These are phyloP conservation scores for Phrynocephalus guinanensis DNA, from an alignment of 2,797 vertebrate genomes.

Conservation along the genomic window DNA sequence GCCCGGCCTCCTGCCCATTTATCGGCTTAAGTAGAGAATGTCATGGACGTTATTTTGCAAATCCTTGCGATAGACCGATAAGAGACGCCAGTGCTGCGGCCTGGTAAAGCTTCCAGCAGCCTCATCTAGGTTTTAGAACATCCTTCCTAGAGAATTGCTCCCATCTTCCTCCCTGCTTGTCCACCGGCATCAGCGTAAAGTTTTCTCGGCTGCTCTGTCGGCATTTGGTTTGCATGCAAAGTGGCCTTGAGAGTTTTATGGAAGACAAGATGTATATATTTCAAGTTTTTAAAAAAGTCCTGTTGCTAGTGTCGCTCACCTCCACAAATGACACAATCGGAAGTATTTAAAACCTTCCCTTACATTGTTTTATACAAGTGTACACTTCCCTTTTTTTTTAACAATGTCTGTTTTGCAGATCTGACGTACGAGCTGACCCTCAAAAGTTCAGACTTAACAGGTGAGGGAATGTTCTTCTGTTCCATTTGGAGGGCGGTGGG, in stretches of 20 bases:
- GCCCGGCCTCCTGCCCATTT: neutral
- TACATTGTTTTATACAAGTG: neutral
- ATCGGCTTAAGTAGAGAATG: neutral
- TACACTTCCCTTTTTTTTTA: slow-evolving; percentile 2
- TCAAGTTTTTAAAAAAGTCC: too few species aligned
- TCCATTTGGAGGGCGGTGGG: neutral
- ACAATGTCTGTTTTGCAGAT: slow-evolving; percentile 80
- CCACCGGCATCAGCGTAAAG: neutral
- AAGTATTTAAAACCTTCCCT: neutral
- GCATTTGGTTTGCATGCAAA: neutral
- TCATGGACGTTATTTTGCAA: neutral
- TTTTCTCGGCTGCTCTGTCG: neutral
- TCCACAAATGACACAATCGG: neutral
- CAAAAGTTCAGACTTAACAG: slow-evolving; percentile 90
- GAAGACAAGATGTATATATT: neutral
- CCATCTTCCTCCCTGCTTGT: neutral
- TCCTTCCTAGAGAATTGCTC: too few species aligned
- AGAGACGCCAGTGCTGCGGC: too few species aligned
- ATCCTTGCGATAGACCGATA: neutral
- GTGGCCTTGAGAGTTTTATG: neutral
- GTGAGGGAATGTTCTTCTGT: slow-evolving; percentile 78
- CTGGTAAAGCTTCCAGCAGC: neutral
- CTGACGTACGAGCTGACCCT: slow-evolving; percentile 95
- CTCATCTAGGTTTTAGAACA: too few species aligned
- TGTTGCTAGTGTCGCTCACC: neutral